Evolutionary conservation across 1,140 invertebrate genomes (phyloP), one percentile per base, ranked within the genome.

Genomic region (Drosophila malerkotliana): DNA sequence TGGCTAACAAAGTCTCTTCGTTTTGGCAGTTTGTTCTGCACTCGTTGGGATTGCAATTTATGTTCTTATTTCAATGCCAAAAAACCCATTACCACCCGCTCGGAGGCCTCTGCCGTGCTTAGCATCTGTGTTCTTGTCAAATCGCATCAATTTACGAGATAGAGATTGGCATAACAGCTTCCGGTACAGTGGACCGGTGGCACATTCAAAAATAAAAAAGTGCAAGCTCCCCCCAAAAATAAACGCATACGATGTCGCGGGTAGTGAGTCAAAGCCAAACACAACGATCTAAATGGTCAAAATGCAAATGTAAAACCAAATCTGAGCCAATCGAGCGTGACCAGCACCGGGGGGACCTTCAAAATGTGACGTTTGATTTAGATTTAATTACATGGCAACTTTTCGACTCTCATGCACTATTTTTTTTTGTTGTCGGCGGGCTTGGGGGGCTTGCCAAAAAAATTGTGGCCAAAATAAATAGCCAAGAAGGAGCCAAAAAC

Each of bases 301-400:
- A 64, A 75, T 64, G 63, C 44, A 79, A 74, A 74, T 64, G 59
- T 55, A 76, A 68, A 71, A 28, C 63, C 63, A 68, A 57, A 71
- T 68, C 83, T 82, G 59, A 87, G 64, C 82, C 82, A 88, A 87
- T 87, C 82, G 82, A 87, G 82, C 83, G 82, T 80, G 75, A 74
- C 74, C 44, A 79, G 60, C 61, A 52, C 34, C 37, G 47, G 51
- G 51, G 55, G 51, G 81, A 85, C 82, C 83, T 87, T 87, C 82
- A 87, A 76, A 87, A 87, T 88, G 82, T 87, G 82, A 87, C 82
- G 82, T 87, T 87, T 88, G 79, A 87, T 87, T 87, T 87, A 87
- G 82, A 87, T 87, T 87, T 87, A 87, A 87, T 87, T 87, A 87
- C 82, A 87, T 87, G 82, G 82, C 71, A 85, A 74, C 62, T 81